Evolutionary conservation across 2,797 vertebrate genomes (phyloP), one percentile per base, ranked within the genome.

Genomic region (Mormyrops boulengeri): DNA sequence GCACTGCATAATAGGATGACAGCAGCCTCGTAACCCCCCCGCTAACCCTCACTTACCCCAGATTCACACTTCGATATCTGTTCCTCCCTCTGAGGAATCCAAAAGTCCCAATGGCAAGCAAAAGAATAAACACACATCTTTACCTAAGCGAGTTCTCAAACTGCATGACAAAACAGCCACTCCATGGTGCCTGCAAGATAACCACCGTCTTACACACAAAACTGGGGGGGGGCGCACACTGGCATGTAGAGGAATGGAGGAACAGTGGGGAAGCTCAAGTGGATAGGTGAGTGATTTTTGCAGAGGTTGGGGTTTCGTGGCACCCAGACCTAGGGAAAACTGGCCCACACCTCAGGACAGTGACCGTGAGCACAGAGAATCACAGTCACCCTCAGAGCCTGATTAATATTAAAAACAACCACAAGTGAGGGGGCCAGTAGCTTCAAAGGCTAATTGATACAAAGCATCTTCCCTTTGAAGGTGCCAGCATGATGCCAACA

Each of bases 361-460:
- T 90, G 91, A 91, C 90, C 87, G 89, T 53, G 47, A 22, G 66
- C 44, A 44, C 5, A 3, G 44, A 77, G 14, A 34, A 34, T 77
- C 17, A 5, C 41, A 44, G 47, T 52, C 82, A 26, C 77, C 41
- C 41, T 82, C 77, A 47, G 7, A 5, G 41, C 41, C 17, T 2
- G 73, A 80, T 80, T 44, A 82, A 17, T 19, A 82, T 47, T n/a
- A n/a, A 82, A 47, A 82, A n/a, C 77, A 82, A 12, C 49, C 41
- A 53, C 4, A 85, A 85, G 19, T 12, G n/a, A 5, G 49, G 88
- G 89, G 90, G 92, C 89, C 87, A 73, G 90, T 38, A 52, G 89
- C 88, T 90, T 91, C 90, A 90, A 90, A 91, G 91, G 85, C 90
- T 92, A 93, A 94, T 90, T 91, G 89, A 91, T 88, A 90, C 80